Conservation (phyloP, 1,140 invertebrate species). For the Mya arenaria region DNA sequence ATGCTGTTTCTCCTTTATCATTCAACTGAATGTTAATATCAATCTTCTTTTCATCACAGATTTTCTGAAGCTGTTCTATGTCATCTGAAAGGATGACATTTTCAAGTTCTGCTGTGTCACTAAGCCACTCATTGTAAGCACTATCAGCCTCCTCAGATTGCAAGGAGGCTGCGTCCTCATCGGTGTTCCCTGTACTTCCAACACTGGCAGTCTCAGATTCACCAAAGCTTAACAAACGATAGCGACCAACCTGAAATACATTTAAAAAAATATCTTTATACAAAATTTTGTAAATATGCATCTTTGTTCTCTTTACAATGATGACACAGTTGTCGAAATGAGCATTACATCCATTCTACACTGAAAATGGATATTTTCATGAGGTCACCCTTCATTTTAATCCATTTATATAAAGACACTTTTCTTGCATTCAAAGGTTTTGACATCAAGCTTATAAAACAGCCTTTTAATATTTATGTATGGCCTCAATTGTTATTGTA, state of each 20-base stretch:
- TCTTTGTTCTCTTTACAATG: no score
- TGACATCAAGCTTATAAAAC: no score
- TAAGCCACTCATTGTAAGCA: slow-evolving; percentile 31
- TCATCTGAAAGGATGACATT: slow-evolving; percentile 50
- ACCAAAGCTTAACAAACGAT: slow-evolving; percentile 31
- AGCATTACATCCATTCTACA: no score
- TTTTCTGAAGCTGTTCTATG: slow-evolving; percentile 26
- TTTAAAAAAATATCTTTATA: no score
- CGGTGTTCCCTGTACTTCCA: slow-evolving; percentile 13
- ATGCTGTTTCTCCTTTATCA: slow-evolving; percentile 62
- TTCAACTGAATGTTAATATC: slow-evolving; percentile 66
- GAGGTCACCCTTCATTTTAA: no score
- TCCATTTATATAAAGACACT: no score
- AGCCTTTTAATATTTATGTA: no score
- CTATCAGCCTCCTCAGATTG: slow-evolving; percentile 36
- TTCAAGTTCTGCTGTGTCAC: slow-evolving; percentile 39
- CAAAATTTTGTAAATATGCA: no score
- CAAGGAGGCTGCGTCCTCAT: slow-evolving; percentile 38
- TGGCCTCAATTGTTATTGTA: no score
- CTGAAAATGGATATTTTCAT: no score
- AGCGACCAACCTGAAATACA: slow-evolving; percentile 23
- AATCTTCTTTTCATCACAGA: slow-evolving; percentile 41
- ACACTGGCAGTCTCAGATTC: slow-evolving; percentile 45
- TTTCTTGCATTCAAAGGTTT: no score
- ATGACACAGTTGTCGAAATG: no score